These are phyloP conservation scores for Chelonia mydas DNA, from an alignment of 2,797 vertebrate species.

Conservation along the genomic window DNA sequence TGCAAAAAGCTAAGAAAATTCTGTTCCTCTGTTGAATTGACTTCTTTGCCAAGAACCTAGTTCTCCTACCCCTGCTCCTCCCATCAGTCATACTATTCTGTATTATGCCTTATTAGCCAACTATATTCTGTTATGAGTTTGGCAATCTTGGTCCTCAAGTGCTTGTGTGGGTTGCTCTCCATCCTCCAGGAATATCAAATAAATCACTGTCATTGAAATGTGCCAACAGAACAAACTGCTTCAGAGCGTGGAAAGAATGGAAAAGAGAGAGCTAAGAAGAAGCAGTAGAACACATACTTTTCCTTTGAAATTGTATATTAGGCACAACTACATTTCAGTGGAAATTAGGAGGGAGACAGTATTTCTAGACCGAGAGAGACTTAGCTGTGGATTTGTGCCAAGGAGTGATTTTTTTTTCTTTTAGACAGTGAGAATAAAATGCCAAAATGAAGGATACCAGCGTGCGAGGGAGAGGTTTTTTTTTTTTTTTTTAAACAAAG, in stretches of 20 bases:
- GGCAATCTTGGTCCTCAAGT: background rate
- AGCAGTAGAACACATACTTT: rapidly evolving
- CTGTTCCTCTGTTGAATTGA: background rate
- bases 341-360: constrained; percentile 30
- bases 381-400: constrained; percentile 39
- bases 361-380: constrained; percentile 28
- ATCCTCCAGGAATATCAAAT: background rate
- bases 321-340: constrained; percentile 37
- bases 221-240: background rate
- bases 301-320: background rate
- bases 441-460: constrained; percentile 60
- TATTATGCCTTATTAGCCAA: constrained; percentile 15
- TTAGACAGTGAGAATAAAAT: constrained; percentile 43
- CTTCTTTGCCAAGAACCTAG: constrained; percentile 17
- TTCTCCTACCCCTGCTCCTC: background rate
- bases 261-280: background rate
- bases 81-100: background rate
- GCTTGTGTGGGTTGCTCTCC: background rate
- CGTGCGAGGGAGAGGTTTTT: constrained; percentile 1
- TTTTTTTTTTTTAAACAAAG: constrained; percentile 59
- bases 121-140: background rate
- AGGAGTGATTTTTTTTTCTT: constrained; percentile 51
- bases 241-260: constrained; percentile 14
- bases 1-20: background rate
- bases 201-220: background rate